Percentiles rank a stretch among this genome's conserved stretches.
Evolutionary conservation across 2,113 vertebrate species (phyloP).

Genomic region (Pseudolaguvia tuberculata): DNA sequence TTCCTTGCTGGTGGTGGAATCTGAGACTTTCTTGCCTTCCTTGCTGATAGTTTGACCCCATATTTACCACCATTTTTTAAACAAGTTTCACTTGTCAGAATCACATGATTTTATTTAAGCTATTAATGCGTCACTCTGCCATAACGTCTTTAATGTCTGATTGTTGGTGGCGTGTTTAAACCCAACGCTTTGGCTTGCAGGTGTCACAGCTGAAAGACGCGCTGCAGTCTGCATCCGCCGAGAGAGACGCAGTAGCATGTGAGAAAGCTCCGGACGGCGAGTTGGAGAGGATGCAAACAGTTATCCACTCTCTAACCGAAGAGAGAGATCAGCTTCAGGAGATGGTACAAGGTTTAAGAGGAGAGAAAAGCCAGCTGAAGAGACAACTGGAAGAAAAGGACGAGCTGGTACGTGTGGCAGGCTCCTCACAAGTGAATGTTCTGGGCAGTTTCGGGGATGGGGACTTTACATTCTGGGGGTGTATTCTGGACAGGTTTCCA

Average conservation of each 20-base stretch:
- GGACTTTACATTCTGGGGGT: too few species aligned
- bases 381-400: slow-evolving; percentile 41
- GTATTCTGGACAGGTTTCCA: too few species aligned
- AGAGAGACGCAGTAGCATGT: slow-evolving; percentile 40
- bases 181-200: slow-evolving; percentile 4
- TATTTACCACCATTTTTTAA: too few species aligned
- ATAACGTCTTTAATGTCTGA: too few species aligned
- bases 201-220: slow-evolving; percentile 41
- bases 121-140: too few species aligned
- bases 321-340: slow-evolving; percentile 51
- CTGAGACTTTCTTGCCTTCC: too few species aligned
- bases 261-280: slow-evolving; percentile 10
- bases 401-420: slow-evolving; percentile 21
- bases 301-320: slow-evolving; percentile 44
- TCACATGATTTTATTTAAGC: too few species aligned
- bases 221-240: slow-evolving; percentile 40
- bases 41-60: too few species aligned
- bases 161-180: neutral
- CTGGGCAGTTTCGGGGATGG: too few species aligned
- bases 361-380: slow-evolving; percentile 34
- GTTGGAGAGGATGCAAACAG: slow-evolving; percentile 40
- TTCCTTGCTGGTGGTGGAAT: too few species aligned
- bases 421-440: too few species aligned
- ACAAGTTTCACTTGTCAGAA: too few species aligned
- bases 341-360: slow-evolving; percentile 29